Conservation (phyloP, 2,113 vertebrate genomes). For the Xiphophorus couchianus region DNA sequence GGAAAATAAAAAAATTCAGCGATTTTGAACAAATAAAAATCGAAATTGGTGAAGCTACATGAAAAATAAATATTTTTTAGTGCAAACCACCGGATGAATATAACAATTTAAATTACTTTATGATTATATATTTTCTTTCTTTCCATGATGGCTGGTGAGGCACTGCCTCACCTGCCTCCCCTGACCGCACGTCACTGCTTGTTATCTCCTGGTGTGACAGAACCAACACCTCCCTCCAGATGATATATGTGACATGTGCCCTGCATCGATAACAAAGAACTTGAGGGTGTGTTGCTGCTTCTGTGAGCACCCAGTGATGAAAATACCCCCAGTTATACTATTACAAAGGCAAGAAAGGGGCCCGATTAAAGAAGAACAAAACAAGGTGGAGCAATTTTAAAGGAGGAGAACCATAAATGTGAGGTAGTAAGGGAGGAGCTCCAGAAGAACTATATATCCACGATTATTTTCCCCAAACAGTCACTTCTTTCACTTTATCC, state of each 20-base stretch:
- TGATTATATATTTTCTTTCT: too few relatives aligned
- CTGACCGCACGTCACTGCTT: too few relatives aligned
- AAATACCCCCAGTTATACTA: neutral
- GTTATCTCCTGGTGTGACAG: neutral
- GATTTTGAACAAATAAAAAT: too few relatives aligned
- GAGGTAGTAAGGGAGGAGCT: constrained; percentile 46
- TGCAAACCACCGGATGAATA: too few relatives aligned
- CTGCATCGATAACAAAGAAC: constrained; percentile 35
- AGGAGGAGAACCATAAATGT: constrained; percentile 29
- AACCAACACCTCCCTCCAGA: neutral
- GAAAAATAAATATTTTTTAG: too few relatives aligned
- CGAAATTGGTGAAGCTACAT: too few relatives aligned
- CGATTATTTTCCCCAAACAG: neutral
- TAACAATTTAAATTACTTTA: too few relatives aligned
- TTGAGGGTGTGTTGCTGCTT: constrained; percentile 25
- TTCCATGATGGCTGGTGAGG: too few relatives aligned
- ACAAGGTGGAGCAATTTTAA: constrained; percentile 27
- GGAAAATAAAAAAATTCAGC: too few relatives aligned
- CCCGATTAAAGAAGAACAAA: neutral
- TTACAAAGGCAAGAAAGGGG: neutral
- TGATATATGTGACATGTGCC: constrained; percentile 36
- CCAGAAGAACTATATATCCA: constrained; percentile 62
- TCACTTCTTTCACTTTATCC: constrained; percentile 17
- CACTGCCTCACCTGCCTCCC: too few relatives aligned
- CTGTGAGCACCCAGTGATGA: constrained; percentile 1